phyloP scores from a whole-genome alignment of 2,888 invertebrate species.

The Drosophila acutilabella region DNA sequence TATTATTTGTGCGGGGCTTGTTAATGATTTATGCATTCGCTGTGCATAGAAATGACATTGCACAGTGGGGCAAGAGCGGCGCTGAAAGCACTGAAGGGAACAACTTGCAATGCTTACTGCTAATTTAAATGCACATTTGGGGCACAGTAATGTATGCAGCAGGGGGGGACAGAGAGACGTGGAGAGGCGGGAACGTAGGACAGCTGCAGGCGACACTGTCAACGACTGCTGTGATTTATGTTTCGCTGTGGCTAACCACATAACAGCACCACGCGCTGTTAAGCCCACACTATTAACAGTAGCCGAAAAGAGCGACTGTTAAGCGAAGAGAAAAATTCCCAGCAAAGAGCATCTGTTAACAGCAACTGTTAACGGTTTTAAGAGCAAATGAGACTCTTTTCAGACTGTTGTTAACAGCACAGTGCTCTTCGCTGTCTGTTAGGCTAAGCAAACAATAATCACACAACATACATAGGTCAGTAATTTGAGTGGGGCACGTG shows the following conservation, averaged over 20 bases:
- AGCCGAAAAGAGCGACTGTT: constrained; percentile 1
- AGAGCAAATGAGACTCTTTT: constrained; percentile 34
- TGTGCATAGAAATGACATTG: constrained; percentile 74
- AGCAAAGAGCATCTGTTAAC: constrained; percentile 32
- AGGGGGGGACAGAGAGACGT: background rate
- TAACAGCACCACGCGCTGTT: constrained; percentile 17
- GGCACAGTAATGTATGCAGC: constrained; percentile 37
- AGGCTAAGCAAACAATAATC: constrained; percentile 19
- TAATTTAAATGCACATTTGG: constrained; percentile 79
- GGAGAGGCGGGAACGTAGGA: background rate
- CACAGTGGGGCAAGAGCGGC: background rate
- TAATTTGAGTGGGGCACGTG: constrained; percentile 50
- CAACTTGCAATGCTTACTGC: constrained; percentile 33
- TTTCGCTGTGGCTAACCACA: constrained; percentile 37
- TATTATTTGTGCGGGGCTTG: constrained; percentile 71
- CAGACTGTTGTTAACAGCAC: constrained; percentile 6
- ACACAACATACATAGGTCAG: constrained; percentile 63
- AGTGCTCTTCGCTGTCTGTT: constrained; percentile 32
- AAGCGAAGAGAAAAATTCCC: constrained; percentile 52
- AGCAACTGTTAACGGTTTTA: constrained; percentile 39
- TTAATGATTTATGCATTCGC: constrained; percentile 77
- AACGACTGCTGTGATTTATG: constrained; percentile 67
- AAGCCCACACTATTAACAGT: constrained; percentile 14
- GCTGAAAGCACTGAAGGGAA: constrained; percentile 9
- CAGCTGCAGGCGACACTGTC: constrained; percentile 36